phyloP scores from a whole-genome alignment of 2,888 invertebrate genomes.

The Orthonychiurus folsomi region DNA sequence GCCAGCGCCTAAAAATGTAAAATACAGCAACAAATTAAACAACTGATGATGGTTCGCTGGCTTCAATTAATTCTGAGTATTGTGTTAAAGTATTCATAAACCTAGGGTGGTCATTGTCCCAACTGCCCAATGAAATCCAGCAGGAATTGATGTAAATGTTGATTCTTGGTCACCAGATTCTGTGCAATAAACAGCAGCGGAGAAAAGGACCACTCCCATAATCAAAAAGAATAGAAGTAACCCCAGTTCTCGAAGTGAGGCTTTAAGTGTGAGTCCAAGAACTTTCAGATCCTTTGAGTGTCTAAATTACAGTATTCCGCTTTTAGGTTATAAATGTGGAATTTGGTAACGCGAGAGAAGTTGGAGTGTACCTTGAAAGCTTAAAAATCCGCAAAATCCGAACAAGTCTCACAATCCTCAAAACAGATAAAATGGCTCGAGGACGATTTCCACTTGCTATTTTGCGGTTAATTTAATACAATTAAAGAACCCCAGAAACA shows the following conservation, averaged over 20 bases:
- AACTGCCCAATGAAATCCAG: conserved; percentile 34
- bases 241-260: conserved; percentile 33
- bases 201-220: conserved; percentile 31
- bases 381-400: conserved; percentile 37
- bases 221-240: conserved; percentile 31
- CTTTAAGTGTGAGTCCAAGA: conserved; percentile 31
- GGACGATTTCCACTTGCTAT: too few relatives aligned
- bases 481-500: too few relatives aligned
- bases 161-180: conserved; percentile 7
- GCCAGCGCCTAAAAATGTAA: too few relatives aligned
- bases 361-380: conserved; percentile 26
- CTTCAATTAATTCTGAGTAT: too few relatives aligned
- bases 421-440: conserved; percentile 18
- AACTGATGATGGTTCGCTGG: too few relatives aligned
- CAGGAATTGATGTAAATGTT: conserved; percentile 22
- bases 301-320: conserved; percentile 6
- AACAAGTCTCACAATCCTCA: conserved; percentile 31
- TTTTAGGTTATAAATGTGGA: too few relatives aligned
- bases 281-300: conserved; percentile 31
- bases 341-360: too few relatives aligned
- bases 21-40: too few relatives aligned
- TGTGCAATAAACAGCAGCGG: conserved; percentile 26
- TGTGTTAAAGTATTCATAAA: too few relatives aligned
- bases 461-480: too few relatives aligned
- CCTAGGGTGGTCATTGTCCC: conserved; percentile 33